Evolutionary conservation across 2,797 vertebrate species (phyloP).

Genomic region (Glyptemys insculpta): DNA sequence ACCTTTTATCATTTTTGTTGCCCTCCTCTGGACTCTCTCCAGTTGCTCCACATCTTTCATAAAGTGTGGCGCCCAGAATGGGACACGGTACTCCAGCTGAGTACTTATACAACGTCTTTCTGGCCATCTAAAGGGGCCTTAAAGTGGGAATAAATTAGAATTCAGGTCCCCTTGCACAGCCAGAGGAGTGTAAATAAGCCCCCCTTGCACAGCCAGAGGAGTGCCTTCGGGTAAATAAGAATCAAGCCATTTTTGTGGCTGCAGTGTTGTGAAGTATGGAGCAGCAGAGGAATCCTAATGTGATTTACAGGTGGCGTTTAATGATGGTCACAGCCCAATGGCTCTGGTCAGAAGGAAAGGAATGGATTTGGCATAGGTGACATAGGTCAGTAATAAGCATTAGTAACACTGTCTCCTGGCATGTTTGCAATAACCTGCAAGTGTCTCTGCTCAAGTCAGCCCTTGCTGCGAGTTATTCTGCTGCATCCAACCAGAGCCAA

Average conservation of each 20-base stretch:
- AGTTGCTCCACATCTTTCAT: background rate
- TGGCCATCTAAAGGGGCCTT: background rate
- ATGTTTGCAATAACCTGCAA: background rate
- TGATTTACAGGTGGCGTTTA: background rate
- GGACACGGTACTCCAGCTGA: background rate
- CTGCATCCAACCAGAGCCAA: background rate
- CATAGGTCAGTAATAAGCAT: background rate
- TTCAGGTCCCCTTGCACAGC: slow-evolving; percentile 24
- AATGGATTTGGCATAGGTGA: background rate
- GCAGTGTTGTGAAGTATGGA: background rate
- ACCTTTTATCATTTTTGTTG: background rate
- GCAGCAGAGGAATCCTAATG: background rate
- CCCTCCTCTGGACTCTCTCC: background rate
- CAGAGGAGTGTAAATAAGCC: slow-evolving; percentile 30
- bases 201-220: background rate
- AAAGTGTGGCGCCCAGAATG: background rate
- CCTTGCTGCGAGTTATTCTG: background rate
- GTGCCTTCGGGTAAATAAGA: slow-evolving; percentile 9
- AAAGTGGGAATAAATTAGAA: slow-evolving; percentile 27
- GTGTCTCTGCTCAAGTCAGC: background rate
- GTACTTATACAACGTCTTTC: background rate
- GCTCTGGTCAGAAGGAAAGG: too few species aligned
- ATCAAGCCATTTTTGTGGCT: slow-evolving; percentile 18
- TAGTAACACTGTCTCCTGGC: background rate
- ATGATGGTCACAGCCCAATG: background rate